Evolutionary conservation across 2,113 vertebrate species (phyloP).

Genomic region (Corynorhinus townsendii): DNA sequence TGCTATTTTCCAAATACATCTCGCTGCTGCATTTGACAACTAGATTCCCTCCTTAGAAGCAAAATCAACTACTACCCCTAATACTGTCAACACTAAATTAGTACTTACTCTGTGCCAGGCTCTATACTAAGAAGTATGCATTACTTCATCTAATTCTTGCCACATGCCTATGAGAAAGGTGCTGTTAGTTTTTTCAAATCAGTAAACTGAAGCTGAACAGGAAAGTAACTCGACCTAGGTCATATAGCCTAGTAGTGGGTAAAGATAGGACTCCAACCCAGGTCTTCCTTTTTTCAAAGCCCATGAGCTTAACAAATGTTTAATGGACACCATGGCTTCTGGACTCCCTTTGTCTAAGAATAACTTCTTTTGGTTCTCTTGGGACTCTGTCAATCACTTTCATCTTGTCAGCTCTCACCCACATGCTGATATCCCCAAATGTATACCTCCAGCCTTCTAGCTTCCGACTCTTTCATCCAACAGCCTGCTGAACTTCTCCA

Average conservation of each 20-base stretch:
- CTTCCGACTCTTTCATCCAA: neutral
- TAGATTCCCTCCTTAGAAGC: neutral
- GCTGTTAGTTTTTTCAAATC: neutral
- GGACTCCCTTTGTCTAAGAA: neutral
- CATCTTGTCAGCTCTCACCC: neutral
- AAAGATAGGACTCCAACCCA: neutral
- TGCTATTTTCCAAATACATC: neutral
- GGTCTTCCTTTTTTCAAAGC: neutral
- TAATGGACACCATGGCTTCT: neutral
- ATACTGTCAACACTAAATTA: neutral
- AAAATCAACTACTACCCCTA: neutral
- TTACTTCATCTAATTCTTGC: neutral
- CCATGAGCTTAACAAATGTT: neutral
- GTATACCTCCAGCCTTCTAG: neutral
- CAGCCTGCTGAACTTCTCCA: neutral
- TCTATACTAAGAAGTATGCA: neutral
- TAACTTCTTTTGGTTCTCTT: neutral
- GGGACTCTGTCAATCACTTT: neutral
- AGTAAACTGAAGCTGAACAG: neutral
- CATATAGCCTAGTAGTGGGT: neutral
- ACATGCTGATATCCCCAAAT: neutral
- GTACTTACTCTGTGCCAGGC: neutral
- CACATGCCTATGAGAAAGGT: neutral
- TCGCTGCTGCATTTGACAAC: neutral
- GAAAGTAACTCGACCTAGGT: neutral